Conservation (phyloP, 2,888 invertebrate genomes). For the Gandaritis pyraliata region DNA sequence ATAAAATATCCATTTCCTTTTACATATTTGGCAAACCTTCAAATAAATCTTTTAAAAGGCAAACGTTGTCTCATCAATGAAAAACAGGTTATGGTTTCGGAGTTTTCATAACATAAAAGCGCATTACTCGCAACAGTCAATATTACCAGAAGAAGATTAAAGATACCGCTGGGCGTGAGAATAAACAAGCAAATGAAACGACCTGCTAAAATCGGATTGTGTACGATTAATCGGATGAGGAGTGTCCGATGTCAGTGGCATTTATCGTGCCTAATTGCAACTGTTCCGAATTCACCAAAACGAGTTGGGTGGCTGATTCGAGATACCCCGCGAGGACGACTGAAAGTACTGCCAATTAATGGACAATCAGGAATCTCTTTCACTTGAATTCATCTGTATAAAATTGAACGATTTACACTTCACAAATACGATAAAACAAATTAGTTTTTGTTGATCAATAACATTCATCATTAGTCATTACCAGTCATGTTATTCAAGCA, state of each 20-base stretch:
- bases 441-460: constrained; percentile 46
- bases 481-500: constrained; percentile 16
- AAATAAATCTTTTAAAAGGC: background rate
- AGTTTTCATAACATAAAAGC: constrained; percentile 16
- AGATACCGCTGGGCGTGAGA: constrained; percentile 64
- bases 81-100: constrained; percentile 12
- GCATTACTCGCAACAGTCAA: constrained; percentile 32
- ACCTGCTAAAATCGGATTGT: constrained; percentile 73
- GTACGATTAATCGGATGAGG: constrained; percentile 74
- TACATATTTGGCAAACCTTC: background rate
- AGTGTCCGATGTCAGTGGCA: constrained; percentile 73
- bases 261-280: constrained; percentile 81
- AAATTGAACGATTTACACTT: constrained; percentile 5
- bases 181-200: constrained; percentile 73
- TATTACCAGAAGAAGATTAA: constrained; percentile 48
- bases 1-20: too few species aligned
- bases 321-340: constrained; percentile 55
- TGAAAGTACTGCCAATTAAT: constrained; percentile 26
- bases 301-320: constrained; percentile 67
- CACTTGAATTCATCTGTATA: constrained; percentile 15
- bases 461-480: constrained; percentile 30
- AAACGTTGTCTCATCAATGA: background rate
- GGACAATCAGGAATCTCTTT: constrained; percentile 17
- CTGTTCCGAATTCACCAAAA: constrained; percentile 59
- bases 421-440: constrained; percentile 5